These are phyloP conservation scores for Apantesis nais DNA, from an alignment of 2,888 invertebrate species.

Conservation along the genomic window DNA sequence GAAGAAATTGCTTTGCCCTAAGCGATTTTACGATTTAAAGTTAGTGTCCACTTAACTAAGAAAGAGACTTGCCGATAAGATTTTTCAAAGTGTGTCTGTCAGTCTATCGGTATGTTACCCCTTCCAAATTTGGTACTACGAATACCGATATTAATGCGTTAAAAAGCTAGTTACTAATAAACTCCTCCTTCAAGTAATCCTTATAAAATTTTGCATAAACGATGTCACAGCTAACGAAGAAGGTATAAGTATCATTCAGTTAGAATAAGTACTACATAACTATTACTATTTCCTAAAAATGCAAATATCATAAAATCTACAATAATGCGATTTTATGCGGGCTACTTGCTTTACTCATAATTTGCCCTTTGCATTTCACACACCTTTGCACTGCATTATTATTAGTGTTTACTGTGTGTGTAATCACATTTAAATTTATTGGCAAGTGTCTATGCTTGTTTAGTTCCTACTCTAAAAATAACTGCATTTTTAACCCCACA, in stretches of 20 bases:
- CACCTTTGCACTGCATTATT: too few relatives aligned
- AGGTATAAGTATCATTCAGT: not conserved
- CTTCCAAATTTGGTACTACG: too few relatives aligned
- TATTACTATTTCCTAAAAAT: not conserved
- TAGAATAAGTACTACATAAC: not conserved
- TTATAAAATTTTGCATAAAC: not conserved
- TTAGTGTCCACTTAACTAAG: slow-evolving; percentile 48
- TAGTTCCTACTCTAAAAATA: slow-evolving; percentile 29
- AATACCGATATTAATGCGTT: too few relatives aligned
- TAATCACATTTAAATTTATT: not conserved
- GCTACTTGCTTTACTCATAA: too few relatives aligned
- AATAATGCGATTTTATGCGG: not conserved
- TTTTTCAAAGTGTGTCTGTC: too few relatives aligned
- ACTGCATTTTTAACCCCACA: slow-evolving; percentile 69
- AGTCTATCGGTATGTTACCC: too few relatives aligned
- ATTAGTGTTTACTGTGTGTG: too few relatives aligned
- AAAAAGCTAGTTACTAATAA: too few relatives aligned
- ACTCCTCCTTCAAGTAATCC: not conserved
- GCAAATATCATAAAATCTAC: not conserved
- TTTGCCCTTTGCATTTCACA: too few relatives aligned
- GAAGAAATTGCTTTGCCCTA: slow-evolving; percentile 41
- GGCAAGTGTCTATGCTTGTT: not conserved
- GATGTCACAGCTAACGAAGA: not conserved
- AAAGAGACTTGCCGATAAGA: slow-evolving; percentile 16
- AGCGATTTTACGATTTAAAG: slow-evolving; percentile 51